These are phyloP conservation scores for Caenorhabditis auriculariae DNA, from an alignment of 2,888 invertebrate species.

Conservation along the genomic window DNA sequence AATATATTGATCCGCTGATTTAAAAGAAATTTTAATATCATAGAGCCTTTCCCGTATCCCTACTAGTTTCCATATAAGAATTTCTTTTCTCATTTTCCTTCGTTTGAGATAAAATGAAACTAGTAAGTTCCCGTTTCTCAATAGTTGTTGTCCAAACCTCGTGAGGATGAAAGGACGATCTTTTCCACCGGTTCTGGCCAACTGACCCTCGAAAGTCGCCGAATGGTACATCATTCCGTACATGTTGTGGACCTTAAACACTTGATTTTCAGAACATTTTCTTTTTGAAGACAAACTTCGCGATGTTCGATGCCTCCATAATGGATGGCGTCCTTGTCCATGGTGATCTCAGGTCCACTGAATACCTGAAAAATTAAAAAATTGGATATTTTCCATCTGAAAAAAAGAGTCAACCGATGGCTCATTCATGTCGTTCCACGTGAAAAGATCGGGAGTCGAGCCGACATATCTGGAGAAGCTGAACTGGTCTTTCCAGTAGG, in stretches of 20 bases:
- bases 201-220: slow-evolving; percentile 69
- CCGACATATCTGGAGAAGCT: slow-evolving; percentile 74
- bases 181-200: slow-evolving; percentile 71
- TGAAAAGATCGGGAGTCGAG: slow-evolving; percentile 52
- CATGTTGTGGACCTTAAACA: slow-evolving; percentile 43
- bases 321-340: slow-evolving; percentile 92
- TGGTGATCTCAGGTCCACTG: slow-evolving; percentile 92
- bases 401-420: slow-evolving; percentile 76
- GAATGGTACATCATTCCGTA: slow-evolving; percentile 64
- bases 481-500: slow-evolving; percentile 79
- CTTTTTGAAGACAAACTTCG: too few species aligned
- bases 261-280: slow-evolving; percentile 62
- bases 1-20: too few species aligned
- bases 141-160: too few species aligned
- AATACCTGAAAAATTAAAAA: slow-evolving; percentile 68
- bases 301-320: slow-evolving; percentile 84
- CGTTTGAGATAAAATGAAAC: too few species aligned
- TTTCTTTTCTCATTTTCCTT: too few species aligned
- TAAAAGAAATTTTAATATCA: too few species aligned
- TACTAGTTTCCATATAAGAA: too few species aligned
- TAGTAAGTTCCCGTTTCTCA: background rate
- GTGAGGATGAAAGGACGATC: slow-evolving; percentile 89
- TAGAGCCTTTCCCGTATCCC: too few species aligned
- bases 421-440: slow-evolving; percentile 99
- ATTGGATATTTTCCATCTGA: background rate